A percentile compares a stretch with the other conserved stretches of the same genome.
phyloP scores from a whole-genome alignment of 2,888 invertebrate genomes.

The Ceriagrion tenellum region DNA sequence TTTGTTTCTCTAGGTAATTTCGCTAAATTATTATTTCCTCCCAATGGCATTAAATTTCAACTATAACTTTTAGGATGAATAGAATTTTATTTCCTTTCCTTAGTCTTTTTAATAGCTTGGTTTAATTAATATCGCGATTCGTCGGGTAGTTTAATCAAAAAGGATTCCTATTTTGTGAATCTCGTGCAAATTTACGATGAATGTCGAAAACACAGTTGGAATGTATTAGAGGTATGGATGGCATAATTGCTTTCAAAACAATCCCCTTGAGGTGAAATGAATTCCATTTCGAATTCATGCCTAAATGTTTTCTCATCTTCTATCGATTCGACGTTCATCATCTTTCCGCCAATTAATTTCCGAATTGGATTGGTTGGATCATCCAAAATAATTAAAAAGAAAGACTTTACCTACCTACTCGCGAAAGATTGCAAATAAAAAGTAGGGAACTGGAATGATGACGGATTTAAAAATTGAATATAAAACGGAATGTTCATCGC shows the following conservation, averaged over 20 bases:
- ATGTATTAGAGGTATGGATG: not conserved
- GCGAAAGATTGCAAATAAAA: not conserved
- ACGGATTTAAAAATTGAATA: not conserved
- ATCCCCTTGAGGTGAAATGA: not conserved
- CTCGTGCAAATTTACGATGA: not conserved
- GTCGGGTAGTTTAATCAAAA: not conserved
- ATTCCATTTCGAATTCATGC: not conserved
- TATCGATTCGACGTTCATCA: not conserved
- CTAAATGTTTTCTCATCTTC: not conserved
- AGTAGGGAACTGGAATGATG: not conserved
- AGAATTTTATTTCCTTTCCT: not conserved
- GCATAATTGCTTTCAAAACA: not conserved
- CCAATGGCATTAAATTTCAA: too few species aligned
- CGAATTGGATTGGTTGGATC: slow-evolving; percentile 6
- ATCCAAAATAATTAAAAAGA: not conserved
- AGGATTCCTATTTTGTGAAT: not conserved
- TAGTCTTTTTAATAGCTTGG: not conserved
- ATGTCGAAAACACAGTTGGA: not conserved
- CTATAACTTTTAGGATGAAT: too few species aligned
- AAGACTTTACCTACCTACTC: not conserved
- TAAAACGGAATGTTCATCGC: not conserved
- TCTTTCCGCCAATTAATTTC: slow-evolving; percentile 28
- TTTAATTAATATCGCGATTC: not conserved
- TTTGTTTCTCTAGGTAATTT: not conserved
- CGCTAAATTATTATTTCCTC: too few species aligned